phyloP scores from a whole-genome alignment of 2,797 vertebrate genomes.

The Sebastes jordani region DNA sequence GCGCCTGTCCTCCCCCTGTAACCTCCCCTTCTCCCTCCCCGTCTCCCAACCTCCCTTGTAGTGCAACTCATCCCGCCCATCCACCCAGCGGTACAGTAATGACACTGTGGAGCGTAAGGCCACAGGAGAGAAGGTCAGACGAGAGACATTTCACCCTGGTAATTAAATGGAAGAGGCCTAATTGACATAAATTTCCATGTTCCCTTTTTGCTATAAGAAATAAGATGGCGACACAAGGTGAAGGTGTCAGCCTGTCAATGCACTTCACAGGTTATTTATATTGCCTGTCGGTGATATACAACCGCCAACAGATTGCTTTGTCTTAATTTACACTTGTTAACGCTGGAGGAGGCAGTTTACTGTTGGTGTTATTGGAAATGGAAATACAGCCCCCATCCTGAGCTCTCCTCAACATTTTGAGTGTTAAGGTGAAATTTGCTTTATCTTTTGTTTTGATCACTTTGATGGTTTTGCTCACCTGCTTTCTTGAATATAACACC shows the following conservation, averaged over 20 bases:
- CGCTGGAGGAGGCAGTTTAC: too few relatives aligned
- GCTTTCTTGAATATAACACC: too few relatives aligned
- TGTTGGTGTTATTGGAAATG: too few relatives aligned
- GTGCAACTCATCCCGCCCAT: slow-evolving; percentile 2
- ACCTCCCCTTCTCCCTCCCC: slow-evolving; percentile 11
- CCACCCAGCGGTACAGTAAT: slow-evolving; percentile 37
- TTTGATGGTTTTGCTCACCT: too few relatives aligned
- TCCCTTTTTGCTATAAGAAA: slow-evolving; percentile 2
- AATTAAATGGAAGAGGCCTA: slow-evolving; percentile 67
- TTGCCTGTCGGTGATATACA: not conserved
- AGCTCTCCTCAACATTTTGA: too few relatives aligned
- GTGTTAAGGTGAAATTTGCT: too few relatives aligned
- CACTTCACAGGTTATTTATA: slow-evolving; percentile 22
- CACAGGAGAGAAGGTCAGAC: slow-evolving; percentile 47
- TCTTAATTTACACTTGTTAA: not conserved
- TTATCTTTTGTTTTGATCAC: too few relatives aligned
- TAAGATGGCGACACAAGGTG: slow-evolving; percentile 10
- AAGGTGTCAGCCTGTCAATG: slow-evolving; percentile 29
- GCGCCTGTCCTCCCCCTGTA: slow-evolving; percentile 35
- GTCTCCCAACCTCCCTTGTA: slow-evolving; percentile 10
- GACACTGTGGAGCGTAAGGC: slow-evolving; percentile 31
- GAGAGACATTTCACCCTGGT: slow-evolving; percentile 24
- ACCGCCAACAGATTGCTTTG: slow-evolving; percentile 1
- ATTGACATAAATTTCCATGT: slow-evolving; percentile 49
- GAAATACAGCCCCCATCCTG: too few relatives aligned